A percentile compares a stretch with the other conserved stretches of the same genome.
Conservation (phyloP, 2,797 vertebrate species). For the Danio choprae region DNA sequence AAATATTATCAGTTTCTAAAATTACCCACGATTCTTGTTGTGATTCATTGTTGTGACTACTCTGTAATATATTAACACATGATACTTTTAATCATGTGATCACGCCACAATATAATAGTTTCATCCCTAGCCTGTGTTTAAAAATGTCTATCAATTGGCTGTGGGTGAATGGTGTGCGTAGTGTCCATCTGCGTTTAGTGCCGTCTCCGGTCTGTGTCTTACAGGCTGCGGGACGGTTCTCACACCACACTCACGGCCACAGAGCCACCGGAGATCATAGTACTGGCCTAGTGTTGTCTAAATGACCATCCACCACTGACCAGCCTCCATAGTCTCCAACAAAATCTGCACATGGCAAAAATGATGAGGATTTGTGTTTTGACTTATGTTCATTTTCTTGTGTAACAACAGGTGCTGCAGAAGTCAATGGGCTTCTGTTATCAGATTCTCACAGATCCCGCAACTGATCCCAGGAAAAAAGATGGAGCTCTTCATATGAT, state of each 20-base stretch:
- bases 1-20: too few relatives aligned
- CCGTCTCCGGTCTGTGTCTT: conserved; percentile 82
- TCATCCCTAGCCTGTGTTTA: too few relatives aligned
- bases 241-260: conserved; percentile 86
- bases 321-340: conserved; percentile 85
- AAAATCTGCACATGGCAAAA: conserved; percentile 37
- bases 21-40: too few relatives aligned
- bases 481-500: conserved; percentile 99
- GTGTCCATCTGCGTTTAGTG: conserved; percentile 85
- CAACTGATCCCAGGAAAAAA: conserved; percentile 95
- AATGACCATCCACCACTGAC: conserved; percentile 78
- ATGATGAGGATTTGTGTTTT: not conserved
- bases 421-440: conserved; percentile 99
- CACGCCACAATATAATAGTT: too few relatives aligned
- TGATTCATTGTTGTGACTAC: too few relatives aligned
- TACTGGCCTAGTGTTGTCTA: conserved; percentile 91
- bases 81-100: too few relatives aligned
- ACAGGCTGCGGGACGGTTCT: conserved; percentile 78
- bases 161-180: conserved; percentile 82
- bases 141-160: conserved; percentile 37
- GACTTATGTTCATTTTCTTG: not conserved
- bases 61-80: too few relatives aligned
- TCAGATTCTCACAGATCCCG: conserved; percentile 93
- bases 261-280: conserved; percentile 93
- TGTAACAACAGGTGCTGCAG: conserved; percentile 86